These are phyloP conservation scores for Drosophila athabasca DNA, from an alignment of 1,140 invertebrate genomes.

Conservation along the genomic window DNA sequence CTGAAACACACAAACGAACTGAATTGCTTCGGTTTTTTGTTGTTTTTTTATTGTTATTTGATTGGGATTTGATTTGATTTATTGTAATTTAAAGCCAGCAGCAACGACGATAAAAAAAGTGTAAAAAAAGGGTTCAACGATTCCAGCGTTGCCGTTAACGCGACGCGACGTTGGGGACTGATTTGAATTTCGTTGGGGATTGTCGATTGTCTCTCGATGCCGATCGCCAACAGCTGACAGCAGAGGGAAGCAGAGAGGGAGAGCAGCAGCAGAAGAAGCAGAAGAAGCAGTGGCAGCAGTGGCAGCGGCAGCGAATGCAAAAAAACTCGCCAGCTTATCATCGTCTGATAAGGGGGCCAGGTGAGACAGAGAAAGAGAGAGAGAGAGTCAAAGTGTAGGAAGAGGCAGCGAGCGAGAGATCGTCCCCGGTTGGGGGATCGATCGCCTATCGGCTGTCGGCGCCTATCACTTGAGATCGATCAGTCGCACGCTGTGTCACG, in stretches of 20 bases:
- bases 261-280: constrained; percentile 10
- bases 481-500: background rate
- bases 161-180: constrained; percentile 59
- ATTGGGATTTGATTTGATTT: constrained; percentile 39
- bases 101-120: constrained; percentile 12
- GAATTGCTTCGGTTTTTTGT: constrained; percentile 12
- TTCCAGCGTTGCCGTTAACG: constrained; percentile 28
- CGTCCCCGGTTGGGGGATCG: background rate
- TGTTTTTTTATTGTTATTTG: constrained; percentile 22
- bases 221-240: constrained; percentile 43
- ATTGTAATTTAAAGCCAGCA: constrained; percentile 38
- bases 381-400: background rate
- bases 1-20: constrained; percentile 7
- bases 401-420: constrained; percentile 15
- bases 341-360: constrained; percentile 48
- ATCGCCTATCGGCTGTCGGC: constrained; percentile 19
- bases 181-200: constrained; percentile 60
- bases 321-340: constrained; percentile 59
- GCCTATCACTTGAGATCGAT: constrained; percentile 14
- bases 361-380: constrained; percentile 29
- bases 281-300: constrained; percentile 1
- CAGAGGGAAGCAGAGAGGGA: no score
- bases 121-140: constrained; percentile 26
- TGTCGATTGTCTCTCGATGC: constrained; percentile 46
- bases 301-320: constrained; percentile 41